Percentiles rank a stretch among this genome's conserved stretches.
Conservation (phyloP, 1,140 invertebrate species). For the Diploscapter pachys region DNA sequence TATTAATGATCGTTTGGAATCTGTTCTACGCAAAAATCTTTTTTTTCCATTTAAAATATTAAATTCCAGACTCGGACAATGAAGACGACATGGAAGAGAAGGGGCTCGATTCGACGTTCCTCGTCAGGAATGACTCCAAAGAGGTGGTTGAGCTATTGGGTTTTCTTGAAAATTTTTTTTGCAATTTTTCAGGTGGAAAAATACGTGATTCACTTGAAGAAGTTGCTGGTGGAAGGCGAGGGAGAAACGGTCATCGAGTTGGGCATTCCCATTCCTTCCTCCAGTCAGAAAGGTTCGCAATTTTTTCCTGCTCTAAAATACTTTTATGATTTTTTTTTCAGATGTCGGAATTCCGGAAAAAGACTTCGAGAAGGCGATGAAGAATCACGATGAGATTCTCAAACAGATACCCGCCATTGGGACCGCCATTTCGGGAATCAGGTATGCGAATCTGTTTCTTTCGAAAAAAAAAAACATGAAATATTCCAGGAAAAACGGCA, state of each 20-base stretch:
- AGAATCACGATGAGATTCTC: slow-evolving; percentile 37
- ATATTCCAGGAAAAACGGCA: slow-evolving; percentile 6
- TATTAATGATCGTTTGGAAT: not conserved
- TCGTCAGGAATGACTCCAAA: slow-evolving; percentile 1
- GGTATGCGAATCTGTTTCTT: too few species aligned
- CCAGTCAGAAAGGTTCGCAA: slow-evolving; percentile 9
- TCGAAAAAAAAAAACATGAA: too few species aligned
- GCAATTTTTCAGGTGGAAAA: slow-evolving; percentile 25
- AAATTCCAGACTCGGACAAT: slow-evolving; percentile 12
- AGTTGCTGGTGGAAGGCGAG: slow-evolving; percentile 44
- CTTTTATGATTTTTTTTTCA: not conserved
- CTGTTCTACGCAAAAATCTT: not conserved
- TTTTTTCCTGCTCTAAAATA: too few species aligned
- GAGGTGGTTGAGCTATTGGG: not conserved
- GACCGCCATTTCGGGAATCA: slow-evolving; percentile 22
- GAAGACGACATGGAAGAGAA: slow-evolving; percentile 2
- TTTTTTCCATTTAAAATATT: not conserved
- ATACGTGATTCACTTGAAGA: slow-evolving; percentile 38
- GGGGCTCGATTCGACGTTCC: not conserved
- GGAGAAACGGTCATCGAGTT: slow-evolving; percentile 52
- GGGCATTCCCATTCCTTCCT: slow-evolving; percentile 38
- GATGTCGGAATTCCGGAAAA: slow-evolving; percentile 34
- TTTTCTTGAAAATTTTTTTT: not conserved
- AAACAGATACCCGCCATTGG: slow-evolving; percentile 28
- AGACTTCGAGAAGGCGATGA: slow-evolving; percentile 43